These are phyloP conservation scores for Drosophila incognita DNA, from an alignment of 2,888 invertebrate genomes.

Conservation along the genomic window DNA sequence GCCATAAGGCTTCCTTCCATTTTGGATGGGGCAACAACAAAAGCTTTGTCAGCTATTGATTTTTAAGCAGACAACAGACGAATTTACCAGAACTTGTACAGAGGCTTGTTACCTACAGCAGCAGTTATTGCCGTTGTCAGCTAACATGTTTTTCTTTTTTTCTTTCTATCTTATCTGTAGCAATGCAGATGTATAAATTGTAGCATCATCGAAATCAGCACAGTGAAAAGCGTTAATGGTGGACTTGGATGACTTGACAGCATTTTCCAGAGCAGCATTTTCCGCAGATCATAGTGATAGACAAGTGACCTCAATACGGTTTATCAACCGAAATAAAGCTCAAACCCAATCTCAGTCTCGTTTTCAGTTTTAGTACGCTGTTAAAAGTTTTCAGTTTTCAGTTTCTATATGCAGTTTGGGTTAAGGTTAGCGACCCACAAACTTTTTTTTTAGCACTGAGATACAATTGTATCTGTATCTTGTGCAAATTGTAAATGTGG, in stretches of 20 bases:
- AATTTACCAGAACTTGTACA: slow-evolving; percentile 15
- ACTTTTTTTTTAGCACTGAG: slow-evolving; percentile 9
- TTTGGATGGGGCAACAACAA: slow-evolving; percentile 1
- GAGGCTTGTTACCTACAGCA: slow-evolving; percentile 1
- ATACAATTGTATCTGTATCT: slow-evolving; percentile 34
- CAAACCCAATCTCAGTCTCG: slow-evolving; percentile 24
- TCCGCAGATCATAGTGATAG: slow-evolving; percentile 25
- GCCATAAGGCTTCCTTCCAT: slow-evolving; percentile 48
- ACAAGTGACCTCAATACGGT: slow-evolving; percentile 56
- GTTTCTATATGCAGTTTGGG: slow-evolving; percentile 50
- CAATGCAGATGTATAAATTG: slow-evolving; percentile 5
- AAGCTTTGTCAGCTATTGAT: slow-evolving; percentile 55
- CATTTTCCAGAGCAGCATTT: slow-evolving; percentile 9
- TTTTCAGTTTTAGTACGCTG: slow-evolving; percentile 31
- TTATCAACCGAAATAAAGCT: slow-evolving; percentile 26
- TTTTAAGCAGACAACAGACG: slow-evolving; percentile 45
- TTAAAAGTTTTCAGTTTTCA: slow-evolving; percentile 17
- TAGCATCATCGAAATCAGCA: slow-evolving; percentile 30
- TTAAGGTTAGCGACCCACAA: slow-evolving; percentile 54
- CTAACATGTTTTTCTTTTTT: not conserved
- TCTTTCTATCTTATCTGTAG: not conserved
- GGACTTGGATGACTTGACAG: slow-evolving; percentile 26
- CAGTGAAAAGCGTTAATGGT: slow-evolving; percentile 37
- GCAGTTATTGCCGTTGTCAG: slow-evolving; percentile 15
- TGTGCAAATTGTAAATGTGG: slow-evolving; percentile 38